phyloP scores from a whole-genome alignment of 2,113 vertebrate species.

The Leptobrachium leishanense region DNA sequence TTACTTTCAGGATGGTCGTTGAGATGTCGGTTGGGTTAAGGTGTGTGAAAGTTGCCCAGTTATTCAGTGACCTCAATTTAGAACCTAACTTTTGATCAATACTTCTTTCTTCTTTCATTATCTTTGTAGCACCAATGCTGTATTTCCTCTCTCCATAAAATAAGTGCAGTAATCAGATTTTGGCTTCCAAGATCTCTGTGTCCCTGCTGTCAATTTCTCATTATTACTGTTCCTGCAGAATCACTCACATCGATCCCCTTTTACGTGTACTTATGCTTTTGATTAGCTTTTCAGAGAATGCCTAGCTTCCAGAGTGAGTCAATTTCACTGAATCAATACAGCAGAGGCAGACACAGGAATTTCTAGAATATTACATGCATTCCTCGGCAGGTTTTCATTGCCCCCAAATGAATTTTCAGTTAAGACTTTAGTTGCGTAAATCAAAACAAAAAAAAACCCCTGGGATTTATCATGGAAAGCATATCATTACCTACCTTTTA shows the following conservation, averaged over 20 bases:
- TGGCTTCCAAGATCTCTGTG: not conserved
- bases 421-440: not conserved
- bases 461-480: constrained; percentile 34
- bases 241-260: constrained; percentile 12
- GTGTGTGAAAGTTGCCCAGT: not conserved
- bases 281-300: constrained; percentile 36
- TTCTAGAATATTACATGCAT: constrained; percentile 16
- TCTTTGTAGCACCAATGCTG: not conserved
- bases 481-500: constrained; percentile 67
- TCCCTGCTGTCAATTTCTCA: constrained; percentile 31
- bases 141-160: constrained; percentile 14
- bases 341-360: not conserved
- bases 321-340: constrained; percentile 36
- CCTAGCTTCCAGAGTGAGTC: constrained; percentile 17
- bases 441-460: no score
- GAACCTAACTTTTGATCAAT: not conserved
- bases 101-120: constrained; percentile 1
- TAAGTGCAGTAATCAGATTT: constrained; percentile 32
- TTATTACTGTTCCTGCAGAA: constrained; percentile 33
- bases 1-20: no score
- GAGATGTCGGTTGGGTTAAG: not conserved
- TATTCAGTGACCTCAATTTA: not conserved
- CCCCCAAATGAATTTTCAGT: no score
- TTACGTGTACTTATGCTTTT: constrained; percentile 26
- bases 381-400: constrained; percentile 6